These are phyloP conservation scores for Laspeyria flexula DNA, from an alignment of 2,888 invertebrate species.

Conservation along the genomic window DNA sequence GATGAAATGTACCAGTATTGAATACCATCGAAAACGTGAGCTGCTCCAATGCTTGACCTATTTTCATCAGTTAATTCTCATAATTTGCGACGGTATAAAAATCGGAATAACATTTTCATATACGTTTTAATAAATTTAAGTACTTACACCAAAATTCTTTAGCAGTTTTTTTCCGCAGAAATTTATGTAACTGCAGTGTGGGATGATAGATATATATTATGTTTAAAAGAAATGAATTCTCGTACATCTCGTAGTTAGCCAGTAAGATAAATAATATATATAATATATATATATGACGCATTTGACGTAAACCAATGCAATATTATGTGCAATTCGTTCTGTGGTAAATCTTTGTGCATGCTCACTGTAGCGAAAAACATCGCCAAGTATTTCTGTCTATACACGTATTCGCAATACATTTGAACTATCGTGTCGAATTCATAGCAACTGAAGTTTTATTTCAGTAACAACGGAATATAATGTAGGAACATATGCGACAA, in stretches of 20 bases:
- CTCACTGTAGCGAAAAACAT: slow-evolving; percentile 22
- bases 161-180: neutral
- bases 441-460: slow-evolving; percentile 42
- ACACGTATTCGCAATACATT: slow-evolving; percentile 30
- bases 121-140: too few species aligned
- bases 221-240: too few species aligned
- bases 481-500: slow-evolving; percentile 20
- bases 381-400: slow-evolving; percentile 29
- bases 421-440: slow-evolving; percentile 40
- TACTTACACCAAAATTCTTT: neutral
- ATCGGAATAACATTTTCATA: too few species aligned
- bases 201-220: too few species aligned
- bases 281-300: slow-evolving; percentile 24
- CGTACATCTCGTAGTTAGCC: too few species aligned
- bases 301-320: slow-evolving; percentile 32
- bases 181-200: slow-evolving; percentile 3
- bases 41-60: neutral
- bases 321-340: slow-evolving; percentile 27
- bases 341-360: slow-evolving; percentile 23
- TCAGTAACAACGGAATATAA: slow-evolving; percentile 22
- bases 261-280: slow-evolving; percentile 9
- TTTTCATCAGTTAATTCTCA: neutral
- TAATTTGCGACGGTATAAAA: neutral
- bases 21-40: neutral
- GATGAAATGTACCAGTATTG: neutral